Evolutionary conservation across 1,140 invertebrate species (phyloP).

Genomic region (Cotesia glomerata): DNA sequence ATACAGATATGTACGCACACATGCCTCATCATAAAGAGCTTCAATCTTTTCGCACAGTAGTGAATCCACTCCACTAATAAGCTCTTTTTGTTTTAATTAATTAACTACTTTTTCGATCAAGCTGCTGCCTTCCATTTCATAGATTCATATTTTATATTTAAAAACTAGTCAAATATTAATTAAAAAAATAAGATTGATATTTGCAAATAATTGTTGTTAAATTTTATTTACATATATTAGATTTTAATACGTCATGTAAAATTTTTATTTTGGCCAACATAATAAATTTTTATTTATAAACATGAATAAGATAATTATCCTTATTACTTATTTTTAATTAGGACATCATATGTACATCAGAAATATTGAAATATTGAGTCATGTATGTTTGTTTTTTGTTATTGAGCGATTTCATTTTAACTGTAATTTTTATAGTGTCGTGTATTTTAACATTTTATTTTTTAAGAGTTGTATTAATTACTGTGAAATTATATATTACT

Average conservation of each 20-base stretch:
- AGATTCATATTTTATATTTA: conserved; percentile 2
- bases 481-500: too few species aligned
- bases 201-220: background rate
- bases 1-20: background rate
- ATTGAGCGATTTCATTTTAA: too few species aligned
- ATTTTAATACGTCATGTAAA: background rate
- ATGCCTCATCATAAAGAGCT: background rate
- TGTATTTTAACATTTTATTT: too few species aligned
- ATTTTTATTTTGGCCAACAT: background rate
- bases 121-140: background rate
- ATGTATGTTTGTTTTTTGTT: too few species aligned
- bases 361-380: too few species aligned
- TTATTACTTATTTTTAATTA: too few species aligned
- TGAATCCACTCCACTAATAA: conserved; percentile 40
- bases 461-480: too few species aligned
- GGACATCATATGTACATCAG: too few species aligned
- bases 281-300: too few species aligned
- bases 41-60: conserved; percentile 13
- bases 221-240: conserved; percentile 20
- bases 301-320: too few species aligned
- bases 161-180: background rate
- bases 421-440: too few species aligned
- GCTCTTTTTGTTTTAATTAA: conserved; percentile 45
- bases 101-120: conserved; percentile 28
- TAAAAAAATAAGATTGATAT: conserved; percentile 18